phyloP scores from a whole-genome alignment of 92 coral and sea anemone genomes.

The Phenganax subtilis region DNA sequence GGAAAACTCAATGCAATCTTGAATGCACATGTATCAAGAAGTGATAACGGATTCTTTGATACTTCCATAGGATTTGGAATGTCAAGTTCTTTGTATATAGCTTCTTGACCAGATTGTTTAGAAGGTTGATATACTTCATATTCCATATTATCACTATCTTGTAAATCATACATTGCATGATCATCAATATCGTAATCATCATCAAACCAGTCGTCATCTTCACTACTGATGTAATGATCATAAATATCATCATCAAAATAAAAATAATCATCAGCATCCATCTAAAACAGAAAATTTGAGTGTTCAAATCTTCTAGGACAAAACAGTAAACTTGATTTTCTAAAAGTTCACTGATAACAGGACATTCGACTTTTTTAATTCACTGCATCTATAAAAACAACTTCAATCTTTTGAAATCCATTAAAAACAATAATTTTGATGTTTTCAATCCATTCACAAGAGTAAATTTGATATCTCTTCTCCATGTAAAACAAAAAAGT shows the following conservation, averaged over 20 bases:
- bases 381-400: too few species aligned
- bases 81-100: conserved; percentile 24
- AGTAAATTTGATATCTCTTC: too few species aligned
- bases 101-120: conserved; percentile 1
- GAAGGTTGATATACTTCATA: neutral
- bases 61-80: conserved; percentile 8
- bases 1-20: conserved; percentile 75
- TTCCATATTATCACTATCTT: neutral
- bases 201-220: conserved; percentile 5
- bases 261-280: conserved; percentile 41
- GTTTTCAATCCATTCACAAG: too few species aligned
- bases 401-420: too few species aligned
- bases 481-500: too few species aligned
- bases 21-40: conserved; percentile 65
- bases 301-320: too few species aligned
- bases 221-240: conserved; percentile 17
- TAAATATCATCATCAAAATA: conserved; percentile 21
- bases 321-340: too few species aligned
- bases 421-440: too few species aligned
- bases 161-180: neutral
- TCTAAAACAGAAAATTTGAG: neutral
- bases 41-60: conserved; percentile 40
- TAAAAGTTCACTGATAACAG: too few species aligned
- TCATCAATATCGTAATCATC: conserved; percentile 32
- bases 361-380: too few species aligned